phyloP scores from a whole-genome alignment of 2,797 vertebrate genomes.

The Sciaenops ocellatus region DNA sequence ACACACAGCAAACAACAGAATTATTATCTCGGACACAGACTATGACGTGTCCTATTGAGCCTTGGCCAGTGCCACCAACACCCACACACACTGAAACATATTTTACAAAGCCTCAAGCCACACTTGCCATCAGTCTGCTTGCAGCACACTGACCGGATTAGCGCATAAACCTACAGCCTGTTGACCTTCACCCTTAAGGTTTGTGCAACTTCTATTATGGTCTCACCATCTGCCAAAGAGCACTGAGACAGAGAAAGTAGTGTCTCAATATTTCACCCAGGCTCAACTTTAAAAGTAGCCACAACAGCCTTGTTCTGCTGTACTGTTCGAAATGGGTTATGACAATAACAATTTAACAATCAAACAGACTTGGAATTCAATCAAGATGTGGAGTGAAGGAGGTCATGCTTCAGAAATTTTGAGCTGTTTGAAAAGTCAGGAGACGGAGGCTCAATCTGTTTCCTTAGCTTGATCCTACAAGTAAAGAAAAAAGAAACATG shows the following conservation, averaged over 20 bases:
- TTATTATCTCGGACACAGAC: constrained; percentile 43
- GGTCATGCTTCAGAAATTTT: constrained; percentile 62
- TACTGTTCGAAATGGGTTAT: constrained; percentile 62
- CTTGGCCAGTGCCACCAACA: background rate
- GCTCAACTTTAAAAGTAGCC: constrained; percentile 28
- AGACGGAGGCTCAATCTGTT: constrained; percentile 36
- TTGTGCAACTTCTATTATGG: constrained; percentile 48
- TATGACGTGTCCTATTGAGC: constrained; percentile 6
- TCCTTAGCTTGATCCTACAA: constrained; percentile 44
- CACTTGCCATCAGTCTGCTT: constrained; percentile 20
- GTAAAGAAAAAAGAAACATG: constrained; percentile 35
- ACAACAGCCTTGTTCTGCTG: constrained; percentile 41
- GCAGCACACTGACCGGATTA: constrained; percentile 50
- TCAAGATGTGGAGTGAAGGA: constrained; percentile 55
- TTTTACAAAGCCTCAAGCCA: constrained; percentile 40
- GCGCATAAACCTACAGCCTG: constrained; percentile 32
- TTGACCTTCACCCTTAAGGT: constrained; percentile 55
- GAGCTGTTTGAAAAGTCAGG: constrained; percentile 62
- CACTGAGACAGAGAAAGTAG: constrained; percentile 12
- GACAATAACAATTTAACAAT: constrained; percentile 71
- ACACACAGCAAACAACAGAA: constrained; percentile 49
- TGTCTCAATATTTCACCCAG: constrained; percentile 38
- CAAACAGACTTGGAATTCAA: constrained; percentile 62
- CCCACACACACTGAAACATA: constrained; percentile 15
- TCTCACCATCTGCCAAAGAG: constrained; percentile 66